Base-by-base conservation (phyloP, 1,140 invertebrate species). In the Apis dorsata region DNA sequence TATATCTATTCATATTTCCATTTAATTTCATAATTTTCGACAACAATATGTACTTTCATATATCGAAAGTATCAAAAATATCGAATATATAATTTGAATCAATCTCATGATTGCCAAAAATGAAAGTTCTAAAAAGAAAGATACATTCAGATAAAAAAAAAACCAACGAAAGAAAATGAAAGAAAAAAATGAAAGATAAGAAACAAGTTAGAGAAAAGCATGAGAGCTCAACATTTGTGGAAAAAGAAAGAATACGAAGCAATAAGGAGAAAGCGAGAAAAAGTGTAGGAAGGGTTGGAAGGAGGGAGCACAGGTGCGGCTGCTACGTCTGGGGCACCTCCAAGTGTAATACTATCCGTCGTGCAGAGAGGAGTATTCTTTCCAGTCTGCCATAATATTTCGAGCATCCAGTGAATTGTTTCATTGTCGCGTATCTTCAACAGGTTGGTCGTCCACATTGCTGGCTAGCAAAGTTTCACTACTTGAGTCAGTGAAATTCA, bases 291-390 rank as follows among this genome's bases (percentile, higher is more conserved):
- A 79, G 74, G 84, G 81, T 78, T 60, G 65, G 81, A 84, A 80
- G 82, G 88, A 80, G 88, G 87, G 86, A 86, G 65, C 66, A 83
- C 89, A 90, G 90, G 90, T 90, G 90, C 86, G 90, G 90, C 82
- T 79, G 68, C 53, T 81, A 80, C 79, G 76, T 79, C 70, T 77
- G 59, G 73, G 66, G 79, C 82, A 55, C 74, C 71, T 77, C 55
- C 28, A 51, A 82, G 78, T 84, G 82, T 70, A 76, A 79, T 86
- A 65, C 83, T 83, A 82, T 90, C 69, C 59, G 77, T 72, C 78
- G 83, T 83, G 59, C n/a, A 51, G 74, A 55, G 53, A 74, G 76
- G 79, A 76, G 57, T 59, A 65, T 60, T 63, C 63, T 49, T 69
- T 68, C 24, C 57, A 60, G n/a, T 13, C 34, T 17, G 60, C 53